A percentile compares a stretch with the other conserved stretches of the same genome.
Evolutionary conservation across 2,113 vertebrate species (phyloP).

Genomic region (Neolamprologus variostigma): DNA sequence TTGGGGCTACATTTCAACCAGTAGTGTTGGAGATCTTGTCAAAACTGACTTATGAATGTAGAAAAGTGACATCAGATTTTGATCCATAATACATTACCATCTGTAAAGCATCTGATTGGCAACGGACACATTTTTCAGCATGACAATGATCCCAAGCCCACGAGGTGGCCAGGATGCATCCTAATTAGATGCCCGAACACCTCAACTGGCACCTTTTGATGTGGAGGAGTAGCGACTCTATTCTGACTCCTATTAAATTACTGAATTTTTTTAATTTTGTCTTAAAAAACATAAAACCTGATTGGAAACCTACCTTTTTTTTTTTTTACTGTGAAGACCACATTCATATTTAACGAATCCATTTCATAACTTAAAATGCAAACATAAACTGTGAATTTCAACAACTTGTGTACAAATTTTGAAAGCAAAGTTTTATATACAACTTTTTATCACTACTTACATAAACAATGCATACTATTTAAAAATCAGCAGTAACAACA

Average conservation of each 20-base stretch:
- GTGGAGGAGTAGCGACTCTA: rapidly evolving
- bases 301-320: neutral
- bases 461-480: neutral
- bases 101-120: neutral
- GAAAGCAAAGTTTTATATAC: neutral
- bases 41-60: neutral
- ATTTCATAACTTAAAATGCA: neutral
- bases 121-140: neutral
- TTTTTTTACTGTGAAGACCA: neutral
- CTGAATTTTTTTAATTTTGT: rapidly evolving
- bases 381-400: rapidly evolving
- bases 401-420: neutral
- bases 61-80: neutral
- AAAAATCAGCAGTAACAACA: neutral
- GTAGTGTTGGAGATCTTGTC: neutral
- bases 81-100: neutral
- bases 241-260: rapidly evolving
- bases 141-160: neutral
- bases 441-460: rapidly evolving
- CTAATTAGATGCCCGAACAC: neutral
- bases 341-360: rapidly evolving
- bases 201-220: neutral
- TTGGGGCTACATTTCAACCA: rapidly evolving
- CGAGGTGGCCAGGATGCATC: neutral
- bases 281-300: neutral